These are phyloP conservation scores for Prosapia bicincta DNA, from an alignment of 2,888 invertebrate species.

Conservation along the genomic window DNA sequence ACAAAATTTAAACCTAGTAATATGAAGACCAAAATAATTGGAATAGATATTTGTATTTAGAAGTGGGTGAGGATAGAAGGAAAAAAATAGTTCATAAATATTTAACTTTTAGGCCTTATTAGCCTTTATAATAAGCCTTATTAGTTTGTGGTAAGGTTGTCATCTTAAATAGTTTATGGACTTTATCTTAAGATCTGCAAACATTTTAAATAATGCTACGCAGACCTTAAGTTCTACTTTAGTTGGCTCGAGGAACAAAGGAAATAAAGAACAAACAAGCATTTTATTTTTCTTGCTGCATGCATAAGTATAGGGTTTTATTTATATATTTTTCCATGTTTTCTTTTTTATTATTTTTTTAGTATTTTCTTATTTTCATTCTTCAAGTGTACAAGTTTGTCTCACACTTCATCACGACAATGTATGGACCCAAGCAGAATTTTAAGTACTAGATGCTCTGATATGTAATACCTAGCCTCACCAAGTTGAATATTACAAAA, in stretches of 20 bases:
- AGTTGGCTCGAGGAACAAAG: background rate
- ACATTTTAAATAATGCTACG: too few species aligned
- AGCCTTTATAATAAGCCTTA: too few species aligned
- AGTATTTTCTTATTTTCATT: background rate
- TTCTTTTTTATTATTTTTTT: background rate
- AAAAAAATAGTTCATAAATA: too few species aligned
- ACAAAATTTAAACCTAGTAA: too few species aligned
- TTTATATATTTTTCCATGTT: constrained; percentile 25
- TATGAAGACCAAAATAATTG: too few species aligned
- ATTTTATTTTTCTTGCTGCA: constrained; percentile 17
- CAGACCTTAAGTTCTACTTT: too few species aligned
- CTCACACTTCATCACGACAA: background rate
- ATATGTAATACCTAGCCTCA: background rate
- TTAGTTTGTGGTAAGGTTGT: too few species aligned
- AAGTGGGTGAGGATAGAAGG: too few species aligned
- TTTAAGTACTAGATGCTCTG: background rate
- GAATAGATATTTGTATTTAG: too few species aligned
- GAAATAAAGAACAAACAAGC: background rate
- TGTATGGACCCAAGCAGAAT: background rate
- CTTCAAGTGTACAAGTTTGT: background rate
- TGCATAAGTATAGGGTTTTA: constrained; percentile 28
- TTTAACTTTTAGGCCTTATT: too few species aligned
- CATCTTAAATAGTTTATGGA: too few species aligned
- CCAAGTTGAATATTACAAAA: background rate
- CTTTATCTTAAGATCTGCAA: too few species aligned